Evolutionary conservation across 2,888 invertebrate species (phyloP).

Genomic region (Hylaea fasciaria): DNA sequence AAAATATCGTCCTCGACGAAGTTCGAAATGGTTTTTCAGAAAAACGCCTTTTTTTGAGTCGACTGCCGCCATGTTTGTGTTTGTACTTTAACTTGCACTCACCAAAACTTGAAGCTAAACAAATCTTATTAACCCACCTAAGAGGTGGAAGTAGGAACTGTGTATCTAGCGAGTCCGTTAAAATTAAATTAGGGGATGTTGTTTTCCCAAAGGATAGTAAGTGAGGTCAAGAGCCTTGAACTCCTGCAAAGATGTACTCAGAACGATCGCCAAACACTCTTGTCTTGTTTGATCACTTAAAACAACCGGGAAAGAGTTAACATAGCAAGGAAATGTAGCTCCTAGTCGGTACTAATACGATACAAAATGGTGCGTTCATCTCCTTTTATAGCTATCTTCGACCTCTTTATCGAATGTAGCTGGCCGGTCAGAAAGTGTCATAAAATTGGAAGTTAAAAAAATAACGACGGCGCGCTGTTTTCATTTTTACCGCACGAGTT

Average conservation of each 20-base stretch:
- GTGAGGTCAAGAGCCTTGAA: conserved; percentile 43
- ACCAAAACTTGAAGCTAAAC: not conserved
- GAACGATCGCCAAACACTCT: conserved; percentile 41
- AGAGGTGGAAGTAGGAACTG: conserved; percentile 12
- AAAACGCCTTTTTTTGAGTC: too few species aligned
- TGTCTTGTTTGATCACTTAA: conserved; percentile 40
- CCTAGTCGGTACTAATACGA: not conserved
- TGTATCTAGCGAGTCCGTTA: conserved; percentile 33
- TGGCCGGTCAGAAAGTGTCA: conserved; percentile 34
- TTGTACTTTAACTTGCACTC: not conserved
- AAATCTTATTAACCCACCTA: conserved; percentile 8
- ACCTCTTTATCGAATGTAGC: conserved; percentile 34
- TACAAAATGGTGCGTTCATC: not conserved
- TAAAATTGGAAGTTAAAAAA: conserved; percentile 32
- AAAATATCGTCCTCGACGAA: too few species aligned
- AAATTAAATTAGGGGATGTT: conserved; percentile 51
- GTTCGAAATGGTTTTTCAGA: too few species aligned
- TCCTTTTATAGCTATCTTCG: conserved; percentile 27
- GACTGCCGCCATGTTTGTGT: too few species aligned
- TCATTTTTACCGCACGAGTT: conserved; percentile 3
- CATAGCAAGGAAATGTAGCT: not conserved
- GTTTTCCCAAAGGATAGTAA: conserved; percentile 44
- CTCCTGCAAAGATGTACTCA: conserved; percentile 32
- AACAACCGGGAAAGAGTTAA: conserved; percentile 25
- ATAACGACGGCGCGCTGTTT: conserved; percentile 22